Evolutionary conservation across 2,797 vertebrate genomes (phyloP).

Genomic region (Tamandua tetradactyla): DNA sequence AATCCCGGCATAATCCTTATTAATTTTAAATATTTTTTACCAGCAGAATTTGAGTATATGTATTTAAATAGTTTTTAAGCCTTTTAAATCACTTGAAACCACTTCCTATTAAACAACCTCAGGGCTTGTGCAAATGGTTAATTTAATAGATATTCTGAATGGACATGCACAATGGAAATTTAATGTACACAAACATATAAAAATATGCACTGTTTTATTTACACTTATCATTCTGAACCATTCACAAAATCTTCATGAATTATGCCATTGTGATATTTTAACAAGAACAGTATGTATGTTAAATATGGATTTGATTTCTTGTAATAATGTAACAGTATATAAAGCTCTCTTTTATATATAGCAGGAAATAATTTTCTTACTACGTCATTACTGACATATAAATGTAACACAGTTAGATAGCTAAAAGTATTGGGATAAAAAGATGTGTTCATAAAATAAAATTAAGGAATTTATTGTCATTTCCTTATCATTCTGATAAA

Average conservation of each 20-base stretch:
- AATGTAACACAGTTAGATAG: not conserved
- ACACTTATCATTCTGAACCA: not conserved
- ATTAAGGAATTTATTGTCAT: not conserved
- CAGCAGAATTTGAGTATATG: not conserved
- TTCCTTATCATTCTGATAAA: not conserved
- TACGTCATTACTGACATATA: not conserved
- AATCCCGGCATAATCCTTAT: not conserved
- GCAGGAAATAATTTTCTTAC: not conserved
- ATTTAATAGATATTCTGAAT: not conserved
- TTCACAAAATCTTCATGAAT: not conserved
- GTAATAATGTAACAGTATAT: not conserved
- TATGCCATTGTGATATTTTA: not conserved
- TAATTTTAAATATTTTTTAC: not conserved
- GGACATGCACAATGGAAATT: not conserved
- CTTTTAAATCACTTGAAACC: constrained; percentile 13
- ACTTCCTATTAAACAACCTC: not conserved
- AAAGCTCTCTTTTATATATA: not conserved
- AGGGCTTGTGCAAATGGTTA: not conserved
- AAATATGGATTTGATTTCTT: not conserved
- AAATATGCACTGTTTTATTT: not conserved
- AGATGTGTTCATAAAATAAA: not conserved
- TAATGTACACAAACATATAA: not conserved
- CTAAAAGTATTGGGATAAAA: not conserved
- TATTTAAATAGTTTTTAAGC: not conserved
- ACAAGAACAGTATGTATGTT: not conserved